Percentiles rank a stretch among this genome's conserved stretches.
Conservation (phyloP, 2,888 invertebrate genomes). For the Nipponacmea schrenckii region DNA sequence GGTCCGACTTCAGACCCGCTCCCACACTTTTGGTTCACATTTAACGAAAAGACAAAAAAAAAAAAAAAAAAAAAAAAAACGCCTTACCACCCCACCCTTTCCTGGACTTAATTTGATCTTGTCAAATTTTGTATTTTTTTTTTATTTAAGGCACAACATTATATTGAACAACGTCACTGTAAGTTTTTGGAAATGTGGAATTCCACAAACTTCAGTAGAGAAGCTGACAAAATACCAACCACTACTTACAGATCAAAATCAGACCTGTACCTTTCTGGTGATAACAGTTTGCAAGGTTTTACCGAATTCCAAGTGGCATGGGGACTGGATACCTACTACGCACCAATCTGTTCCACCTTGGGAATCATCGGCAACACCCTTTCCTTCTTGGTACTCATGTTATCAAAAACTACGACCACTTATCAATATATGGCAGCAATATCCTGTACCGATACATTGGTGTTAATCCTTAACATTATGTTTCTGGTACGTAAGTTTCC, state of each 20-base stretch:
- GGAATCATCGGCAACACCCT: conserved; percentile 27
- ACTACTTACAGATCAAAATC: conserved; percentile 10
- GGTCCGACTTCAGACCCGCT: no score
- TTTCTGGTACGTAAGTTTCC: conserved; percentile 27
- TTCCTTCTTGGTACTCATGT: conserved; percentile 22
- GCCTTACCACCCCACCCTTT: no score
- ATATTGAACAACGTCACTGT: no score
- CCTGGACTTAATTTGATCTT: no score
- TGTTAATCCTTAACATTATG: conserved; percentile 25
- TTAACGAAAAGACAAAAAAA: no score
- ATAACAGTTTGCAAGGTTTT: conserved; percentile 13
- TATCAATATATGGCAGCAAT: conserved; percentile 27
- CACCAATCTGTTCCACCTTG: conserved; percentile 15
- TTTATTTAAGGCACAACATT: no score
- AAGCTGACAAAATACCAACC: no score
- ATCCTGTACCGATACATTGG: conserved; percentile 23
- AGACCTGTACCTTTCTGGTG: conserved; percentile 8
- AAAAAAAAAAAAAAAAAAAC: no score
- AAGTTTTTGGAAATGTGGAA: no score
- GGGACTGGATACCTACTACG: conserved; percentile 14
- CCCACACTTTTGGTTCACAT: no score
- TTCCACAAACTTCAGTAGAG: no score
- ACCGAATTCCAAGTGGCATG: conserved; percentile 16
- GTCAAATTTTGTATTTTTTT: no score
- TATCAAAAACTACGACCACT: conserved; percentile 16